Base-by-base conservation (phyloP, 2,888 invertebrate species). In the Orthosia gracilis region DNA sequence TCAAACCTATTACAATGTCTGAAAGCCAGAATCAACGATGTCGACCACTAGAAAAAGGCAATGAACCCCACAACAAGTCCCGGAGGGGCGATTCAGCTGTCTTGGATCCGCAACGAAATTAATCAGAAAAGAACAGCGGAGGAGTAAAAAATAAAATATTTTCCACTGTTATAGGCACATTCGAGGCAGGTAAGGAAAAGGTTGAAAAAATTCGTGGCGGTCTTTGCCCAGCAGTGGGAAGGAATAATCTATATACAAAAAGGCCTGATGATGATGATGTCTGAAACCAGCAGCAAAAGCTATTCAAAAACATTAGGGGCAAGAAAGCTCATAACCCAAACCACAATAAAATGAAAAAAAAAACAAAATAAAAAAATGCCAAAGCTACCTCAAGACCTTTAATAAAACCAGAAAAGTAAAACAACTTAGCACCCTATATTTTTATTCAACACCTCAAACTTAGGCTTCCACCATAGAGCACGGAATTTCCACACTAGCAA, bases 371-470 rank as follows among this genome's bases (percentile, higher is more conserved):
- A 26, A 18, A n/a, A n/a, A n/a, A n/a, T n/a, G 15, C 9, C n/a
- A 45, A 55, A 47, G 3, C 49, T 45, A 52, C 13, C 1, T 9
- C 23, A 54, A 31, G 5, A 18, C 15, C n/a, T 17, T 21, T 40
- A 54, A 50, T 52, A 21, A 21, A 55, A 55, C 13, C 52, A 58
- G 26, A 67, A 76, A 52, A 23, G 31, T 40, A n/a, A 65, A 69
- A 78, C 40, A 57, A 50, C 26, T 40, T 49, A 50, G 45, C 45
- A 66, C 45, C 50, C 55, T 55, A 69, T 55, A 68, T 65, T 68
- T 79, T 59, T 59, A 74, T 70, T 66, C 74, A 74, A 74, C 74
- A 70, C 54, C 69, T 69, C 23, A 63, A 68, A 81, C 21, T 68
- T 58, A 23, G 23, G 49, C 26, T 65, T 54, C 52, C 7, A 50